These are phyloP conservation scores for Hipparchia sbordonii DNA, from an alignment of 2,888 invertebrate species.

Conservation along the genomic window DNA sequence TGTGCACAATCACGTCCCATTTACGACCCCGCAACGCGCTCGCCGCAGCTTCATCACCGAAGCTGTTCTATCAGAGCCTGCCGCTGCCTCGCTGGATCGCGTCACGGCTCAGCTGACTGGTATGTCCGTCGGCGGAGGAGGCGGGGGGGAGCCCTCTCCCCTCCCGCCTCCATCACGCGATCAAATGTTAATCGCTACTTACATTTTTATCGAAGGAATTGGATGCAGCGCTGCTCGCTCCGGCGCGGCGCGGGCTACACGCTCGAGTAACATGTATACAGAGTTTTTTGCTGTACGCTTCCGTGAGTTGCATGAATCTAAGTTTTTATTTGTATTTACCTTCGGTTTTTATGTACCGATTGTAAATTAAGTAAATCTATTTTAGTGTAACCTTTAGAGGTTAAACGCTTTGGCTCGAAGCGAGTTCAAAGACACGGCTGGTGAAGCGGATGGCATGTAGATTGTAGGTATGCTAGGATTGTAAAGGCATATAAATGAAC, in stretches of 20 bases:
- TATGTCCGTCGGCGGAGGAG: not conserved
- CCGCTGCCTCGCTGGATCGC: not conserved
- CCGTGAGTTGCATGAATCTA: constrained; percentile 4
- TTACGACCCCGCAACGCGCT: too few relatives aligned
- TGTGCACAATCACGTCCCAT: too few relatives aligned
- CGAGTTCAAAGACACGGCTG: not conserved
- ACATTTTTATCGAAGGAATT: constrained; percentile 32
- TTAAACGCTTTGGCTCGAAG: not conserved
- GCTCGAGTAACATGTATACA: not conserved
- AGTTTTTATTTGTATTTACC: not conserved
- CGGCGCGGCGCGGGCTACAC: not conserved
- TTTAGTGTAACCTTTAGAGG: too few relatives aligned
- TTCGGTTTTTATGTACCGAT: not conserved
- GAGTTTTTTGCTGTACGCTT: constrained; percentile 14
- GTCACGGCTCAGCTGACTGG: constrained; percentile 26
- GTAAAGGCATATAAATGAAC: not conserved
- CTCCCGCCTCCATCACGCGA: constrained; percentile 27
- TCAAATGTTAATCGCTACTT: constrained; percentile 37
- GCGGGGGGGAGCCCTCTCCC: not conserved
- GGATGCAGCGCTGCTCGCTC: constrained; percentile 3
- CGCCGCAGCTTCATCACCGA: too few relatives aligned
- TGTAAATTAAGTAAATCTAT: not conserved
- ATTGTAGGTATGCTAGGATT: not conserved
- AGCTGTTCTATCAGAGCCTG: too few relatives aligned
- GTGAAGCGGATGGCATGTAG: not conserved